These are phyloP conservation scores for Chelonus formosanus DNA, from an alignment of 2,888 invertebrate species.

Conservation along the genomic window DNA sequence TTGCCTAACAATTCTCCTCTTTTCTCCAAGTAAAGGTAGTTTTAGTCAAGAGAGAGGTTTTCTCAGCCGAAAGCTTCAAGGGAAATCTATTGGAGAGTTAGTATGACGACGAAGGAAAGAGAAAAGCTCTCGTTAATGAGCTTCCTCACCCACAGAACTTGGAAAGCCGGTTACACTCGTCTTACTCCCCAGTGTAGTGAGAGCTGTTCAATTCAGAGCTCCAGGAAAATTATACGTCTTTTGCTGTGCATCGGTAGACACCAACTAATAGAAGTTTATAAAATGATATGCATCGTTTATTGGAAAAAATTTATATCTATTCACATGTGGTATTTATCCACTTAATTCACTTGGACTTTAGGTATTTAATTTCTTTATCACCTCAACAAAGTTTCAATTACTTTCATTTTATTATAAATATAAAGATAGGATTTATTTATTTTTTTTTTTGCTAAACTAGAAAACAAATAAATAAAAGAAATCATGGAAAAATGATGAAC, in stretches of 20 bases:
- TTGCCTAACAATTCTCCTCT: not conserved
- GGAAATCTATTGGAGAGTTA: constrained; percentile 2
- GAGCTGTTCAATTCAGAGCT: constrained; percentile 59
- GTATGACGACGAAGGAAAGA: constrained; percentile 25
- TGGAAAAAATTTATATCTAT: no score
- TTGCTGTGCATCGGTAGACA: constrained; percentile 33
- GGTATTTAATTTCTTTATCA: no score
- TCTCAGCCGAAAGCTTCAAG: constrained; percentile 2
- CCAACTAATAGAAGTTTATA: no score
- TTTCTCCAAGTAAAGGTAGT: constrained; percentile 5
- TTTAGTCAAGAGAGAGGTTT: constrained; percentile 11
- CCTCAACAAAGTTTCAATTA: no score
- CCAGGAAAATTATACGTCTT: constrained; percentile 62
- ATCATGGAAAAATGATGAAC: no score
- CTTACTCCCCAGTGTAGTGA: constrained; percentile 46
- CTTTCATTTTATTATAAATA: no score
- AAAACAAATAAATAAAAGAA: no score
- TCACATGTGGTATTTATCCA: no score
- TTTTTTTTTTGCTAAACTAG: no score
- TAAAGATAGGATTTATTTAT: no score
- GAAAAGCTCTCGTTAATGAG: constrained; percentile 63
- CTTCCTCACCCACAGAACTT: constrained; percentile 61
- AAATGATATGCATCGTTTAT: no score
- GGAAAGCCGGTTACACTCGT: constrained; percentile 60
- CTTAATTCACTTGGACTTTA: no score